phyloP scores from a whole-genome alignment of 2,888 invertebrate genomes.

The Neoaliturus tenellus region DNA sequence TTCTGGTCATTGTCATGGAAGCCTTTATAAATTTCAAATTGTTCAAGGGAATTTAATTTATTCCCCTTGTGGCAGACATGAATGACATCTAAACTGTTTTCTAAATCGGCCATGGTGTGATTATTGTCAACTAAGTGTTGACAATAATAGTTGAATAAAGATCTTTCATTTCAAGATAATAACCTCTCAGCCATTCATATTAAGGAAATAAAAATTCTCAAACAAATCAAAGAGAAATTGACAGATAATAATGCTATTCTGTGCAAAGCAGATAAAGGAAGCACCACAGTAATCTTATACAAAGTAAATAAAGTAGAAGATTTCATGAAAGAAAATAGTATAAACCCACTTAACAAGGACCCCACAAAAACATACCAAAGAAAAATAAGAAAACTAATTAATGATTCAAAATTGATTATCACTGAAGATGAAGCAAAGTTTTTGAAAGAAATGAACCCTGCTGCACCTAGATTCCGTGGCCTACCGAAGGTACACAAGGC shows the following conservation, averaged over 20 bases:
- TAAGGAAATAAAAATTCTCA: no score
- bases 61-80: no score
- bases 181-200: no score
- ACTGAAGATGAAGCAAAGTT: not conserved
- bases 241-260: not conserved
- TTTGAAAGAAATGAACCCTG: conserved; percentile 7
- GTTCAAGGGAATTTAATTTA: no score
- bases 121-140: no score
- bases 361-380: not conserved
- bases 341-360: not conserved
- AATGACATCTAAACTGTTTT: no score
- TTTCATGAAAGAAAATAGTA: not conserved
- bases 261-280: conserved; percentile 21
- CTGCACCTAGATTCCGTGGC: not conserved
- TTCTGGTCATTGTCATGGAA: no score
- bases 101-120: no score
- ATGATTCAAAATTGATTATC: not conserved
- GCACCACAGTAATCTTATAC: not conserved
- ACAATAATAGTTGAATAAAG: no score
- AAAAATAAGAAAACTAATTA: not conserved
- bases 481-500: conserved; percentile 32
- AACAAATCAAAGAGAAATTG: not conserved
- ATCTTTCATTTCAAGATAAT: no score
- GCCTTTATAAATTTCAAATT: no score
- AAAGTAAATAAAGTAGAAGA: not conserved